Base-by-base conservation (phyloP, 2,888 invertebrate genomes). In the Epinotia demarniana region DNA sequence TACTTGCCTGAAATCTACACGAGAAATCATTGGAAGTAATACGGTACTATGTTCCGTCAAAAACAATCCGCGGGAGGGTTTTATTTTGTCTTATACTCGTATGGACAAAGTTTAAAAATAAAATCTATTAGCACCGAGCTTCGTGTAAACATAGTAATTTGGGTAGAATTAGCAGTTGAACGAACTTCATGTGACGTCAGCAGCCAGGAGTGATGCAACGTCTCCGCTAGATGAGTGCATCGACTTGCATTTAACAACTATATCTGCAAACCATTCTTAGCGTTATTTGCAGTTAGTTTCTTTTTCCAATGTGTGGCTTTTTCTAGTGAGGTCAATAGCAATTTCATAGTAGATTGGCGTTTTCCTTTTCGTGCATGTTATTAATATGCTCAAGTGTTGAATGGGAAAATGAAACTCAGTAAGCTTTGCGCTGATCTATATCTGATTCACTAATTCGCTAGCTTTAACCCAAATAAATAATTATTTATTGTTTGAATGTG, bases 121-220 rank as follows among this genome's bases (percentile, higher is more conserved):
- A 62, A 75, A 69, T 33, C 27, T 75, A 63, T 74, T 62, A 62
- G 55, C 61, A 57, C 58, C 16, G 39, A 43, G 16, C 18, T 60
- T 43, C 12, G 16, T 71, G 58, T 71, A 66, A 63, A 72, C 53
- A 75, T 69, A 39, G 49, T 23, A 58, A 64, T 71, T 75, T 67
- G 49, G 71, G 43, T 67, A 67, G 57, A 75, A 66, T 71, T 67
- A 62, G 64, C 49, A 66, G 75, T 75, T 75, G 67, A 75, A 75
- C 61, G 75, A 75, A 72, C 75, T 67, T 61, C 27, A 23, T 27
- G 60, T 75, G 71, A 72, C 75, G 75, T 75, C 72, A 75, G 60
- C 33, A 23, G 33, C 67, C 12, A 58, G 19, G 55, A 27, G 58
- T 75, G 75, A 75, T 71, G 71, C 61, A 75, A 75, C 71, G 49